Base-by-base conservation (phyloP, 2,888 invertebrate species). In the Drosophila helvetica region DNA sequence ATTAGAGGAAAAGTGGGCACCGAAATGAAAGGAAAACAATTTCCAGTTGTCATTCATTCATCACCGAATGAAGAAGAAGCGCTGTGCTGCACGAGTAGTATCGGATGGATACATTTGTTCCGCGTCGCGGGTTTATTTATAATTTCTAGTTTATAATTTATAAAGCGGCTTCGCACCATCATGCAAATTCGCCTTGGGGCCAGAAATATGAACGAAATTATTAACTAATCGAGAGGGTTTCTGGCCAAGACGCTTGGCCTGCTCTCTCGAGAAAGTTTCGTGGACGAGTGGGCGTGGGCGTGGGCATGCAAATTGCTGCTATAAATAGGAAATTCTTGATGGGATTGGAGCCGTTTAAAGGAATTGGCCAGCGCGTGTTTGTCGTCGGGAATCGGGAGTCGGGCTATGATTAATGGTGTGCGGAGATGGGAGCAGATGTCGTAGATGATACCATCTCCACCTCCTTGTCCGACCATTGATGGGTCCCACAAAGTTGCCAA, bases 11-110 rank as follows among this genome's bases (percentile, higher is more conserved):
- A 45, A 47, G 33, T 38, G 47, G 38, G 69, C 25, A 15, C n/a
- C n/a, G 46, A 42, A 12, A 5, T 18, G 58, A 57, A 57, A 30
- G 59, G 48, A 48, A 42, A 48, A 22, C 58, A 19, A 48, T 70
- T 86, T 81, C 88, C 82, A 82, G 89, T 87, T 82, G 82, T 87
- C 82, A 68, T 87, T 80, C 89, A 88, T 86, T 80, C 89, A 88
- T 82, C 89, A 75, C 48, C n/a, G 7, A n/a, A n/a, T n/a, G n/a
- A n/a, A n/a, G n/a, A 18, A 27, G n/a, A 30, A 51, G 7, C 19
- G 47, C 42, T 48, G 22, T 42, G 30, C 42, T 8, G 8, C 12
- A 17, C 27, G 5, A 15, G 59, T 56, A 80, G 66, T 81, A 62
- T 84, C 61, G 22, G 22, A 22, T 22, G 84, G 80, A 86, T 73